Evolutionary conservation across 2,797 vertebrate genomes (phyloP), one percentile per base, ranked within the genome.

Genomic region (Esox masquinongy): DNA sequence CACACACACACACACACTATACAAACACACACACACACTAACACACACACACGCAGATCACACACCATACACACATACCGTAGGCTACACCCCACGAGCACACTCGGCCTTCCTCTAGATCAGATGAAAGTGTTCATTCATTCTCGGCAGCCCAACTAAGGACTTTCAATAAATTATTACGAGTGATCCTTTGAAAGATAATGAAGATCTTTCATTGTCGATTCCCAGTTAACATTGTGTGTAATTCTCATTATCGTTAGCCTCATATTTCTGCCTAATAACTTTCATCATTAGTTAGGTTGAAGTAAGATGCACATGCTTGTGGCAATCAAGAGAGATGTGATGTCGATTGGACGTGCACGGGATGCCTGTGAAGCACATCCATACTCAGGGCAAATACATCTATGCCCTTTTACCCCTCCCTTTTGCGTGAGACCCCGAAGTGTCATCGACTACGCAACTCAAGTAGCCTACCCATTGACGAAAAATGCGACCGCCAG

Each of bases 401-500:
- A 82, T 74, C 14, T 82, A 77, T 79, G 79, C 76, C 73, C 76
- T 79, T 79, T 82, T 68, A 22, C 78, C 72, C 83, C 82, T 72
- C 77, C 72, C 78, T 50, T 73, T 11, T 67, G 74, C 74, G 73
- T 78, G 74, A 31, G 73, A 83, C 19, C 43, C 29, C 16, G 24
- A 70, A 88, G 88, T 85, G 87, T 86, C 86, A 84, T 84, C 85
- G 79, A 74, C 77, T 82, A 83, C 81, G 81, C 84, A 89, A 83
- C 83, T 85, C 68, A 88, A 85, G 86, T 80, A 24, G 56, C 22
- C 53, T 5, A 80, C 59, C 77, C 87, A 88, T 84, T 86, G 80
- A 88, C 82, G 70, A 64, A 84, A 47, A 80, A 76, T n/a, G 53
- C 61, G 76, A 74, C 56, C 36, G 73, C 51, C 76, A 43, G 16